These are phyloP conservation scores for Nasonia vitripennis DNA, from an alignment of 1,140 invertebrate genomes.

Conservation along the genomic window DNA sequence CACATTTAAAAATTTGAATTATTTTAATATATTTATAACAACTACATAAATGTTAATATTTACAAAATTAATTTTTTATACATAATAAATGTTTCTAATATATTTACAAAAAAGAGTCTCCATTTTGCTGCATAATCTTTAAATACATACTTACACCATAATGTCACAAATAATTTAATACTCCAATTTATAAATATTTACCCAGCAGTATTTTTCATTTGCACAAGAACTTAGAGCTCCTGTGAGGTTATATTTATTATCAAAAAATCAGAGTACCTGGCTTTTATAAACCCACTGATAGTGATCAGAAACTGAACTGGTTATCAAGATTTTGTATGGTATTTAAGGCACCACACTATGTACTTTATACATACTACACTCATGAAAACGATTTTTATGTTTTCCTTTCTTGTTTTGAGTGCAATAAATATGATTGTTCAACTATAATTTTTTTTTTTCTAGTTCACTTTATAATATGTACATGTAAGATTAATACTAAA, in stretches of 20 bases:
- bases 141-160: conserved; percentile 17
- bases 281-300: background rate
- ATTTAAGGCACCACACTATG: conserved; percentile 53
- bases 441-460: background rate
- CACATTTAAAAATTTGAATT: conserved; percentile 14
- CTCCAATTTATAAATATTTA: background rate
- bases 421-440: conserved; percentile 7
- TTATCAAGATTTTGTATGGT: conserved; percentile 21
- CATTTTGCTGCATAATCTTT: conserved; percentile 10
- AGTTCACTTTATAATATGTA: background rate
- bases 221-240: background rate
- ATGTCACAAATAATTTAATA: background rate
- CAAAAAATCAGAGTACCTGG: conserved; percentile 8
- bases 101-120: conserved; percentile 31
- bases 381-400: background rate
- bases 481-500: background rate
- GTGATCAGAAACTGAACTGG: background rate
- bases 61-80: conserved; percentile 42
- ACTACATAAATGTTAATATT: conserved; percentile 22
- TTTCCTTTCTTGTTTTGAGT: background rate
- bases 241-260: background rate
- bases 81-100: conserved; percentile 21
- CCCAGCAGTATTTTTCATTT: background rate
- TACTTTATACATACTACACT: conserved; percentile 35
- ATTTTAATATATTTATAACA: conserved; percentile 45